Evolutionary conservation across 2,113 vertebrate species (phyloP).

Genomic region (Lampris megalopsis): DNA sequence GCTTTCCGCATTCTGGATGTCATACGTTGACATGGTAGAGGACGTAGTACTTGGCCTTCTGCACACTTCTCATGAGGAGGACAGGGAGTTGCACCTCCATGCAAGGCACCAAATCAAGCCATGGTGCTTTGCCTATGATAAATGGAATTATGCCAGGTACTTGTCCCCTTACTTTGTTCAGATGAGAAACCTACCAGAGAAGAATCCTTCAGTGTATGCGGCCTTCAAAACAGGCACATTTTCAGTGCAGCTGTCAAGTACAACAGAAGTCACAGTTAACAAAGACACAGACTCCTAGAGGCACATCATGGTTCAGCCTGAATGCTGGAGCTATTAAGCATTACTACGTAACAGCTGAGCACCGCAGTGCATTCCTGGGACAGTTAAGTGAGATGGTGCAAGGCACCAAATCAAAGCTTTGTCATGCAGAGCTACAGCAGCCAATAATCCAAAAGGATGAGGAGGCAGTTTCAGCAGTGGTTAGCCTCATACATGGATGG

Average conservation of each 20-base stretch:
- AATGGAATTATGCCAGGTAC: too few species aligned
- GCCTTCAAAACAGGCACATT: conserved; percentile 5
- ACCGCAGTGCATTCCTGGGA: background rate
- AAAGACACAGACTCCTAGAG: background rate
- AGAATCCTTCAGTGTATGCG: background rate
- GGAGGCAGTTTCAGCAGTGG: background rate
- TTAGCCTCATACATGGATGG: too few species aligned
- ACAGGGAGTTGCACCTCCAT: too few species aligned
- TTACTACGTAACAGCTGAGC: background rate
- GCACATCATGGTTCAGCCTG: too few species aligned
- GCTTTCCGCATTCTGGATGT: too few species aligned
- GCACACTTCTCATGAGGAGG: too few species aligned
- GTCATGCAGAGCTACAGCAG: background rate
- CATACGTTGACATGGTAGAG: too few species aligned
- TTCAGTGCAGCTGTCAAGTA: background rate
- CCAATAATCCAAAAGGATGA: background rate
- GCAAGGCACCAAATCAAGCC: background rate
- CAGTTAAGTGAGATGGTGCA: background rate
- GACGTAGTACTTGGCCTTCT: too few species aligned
- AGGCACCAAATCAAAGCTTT: too few species aligned
- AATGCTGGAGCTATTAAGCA: too few species aligned
- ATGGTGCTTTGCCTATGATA: background rate
- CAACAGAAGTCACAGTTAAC: conserved; percentile 2
- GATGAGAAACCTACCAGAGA: background rate
- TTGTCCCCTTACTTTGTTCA: background rate